Percentiles rank a stretch among this genome's conserved stretches.
These are phyloP conservation scores for Eubucco bourcierii DNA, from an alignment of 2,113 vertebrate species.

Conservation along the genomic window DNA sequence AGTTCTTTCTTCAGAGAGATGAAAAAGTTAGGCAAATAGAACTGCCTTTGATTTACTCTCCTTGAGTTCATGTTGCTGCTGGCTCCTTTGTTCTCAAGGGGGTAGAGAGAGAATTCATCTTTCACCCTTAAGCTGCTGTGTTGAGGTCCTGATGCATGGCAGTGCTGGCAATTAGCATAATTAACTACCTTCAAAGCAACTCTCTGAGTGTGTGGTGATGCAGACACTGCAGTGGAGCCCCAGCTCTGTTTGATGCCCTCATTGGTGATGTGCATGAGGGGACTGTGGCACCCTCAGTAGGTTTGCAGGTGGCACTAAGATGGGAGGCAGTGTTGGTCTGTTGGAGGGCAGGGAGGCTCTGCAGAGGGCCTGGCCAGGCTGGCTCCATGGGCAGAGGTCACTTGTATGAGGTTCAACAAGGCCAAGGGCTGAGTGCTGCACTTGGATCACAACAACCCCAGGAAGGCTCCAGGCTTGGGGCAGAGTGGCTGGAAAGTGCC, in stretches of 20 bases:
- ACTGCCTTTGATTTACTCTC: neutral
- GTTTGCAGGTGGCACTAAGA: neutral
- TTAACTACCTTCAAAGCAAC: neutral
- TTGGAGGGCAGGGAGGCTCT: neutral
- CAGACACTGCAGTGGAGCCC: neutral
- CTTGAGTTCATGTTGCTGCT: neutral
- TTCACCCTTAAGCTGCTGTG: neutral
- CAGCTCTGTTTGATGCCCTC: neutral
- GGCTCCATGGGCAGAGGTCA: neutral
- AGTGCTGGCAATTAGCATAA: fast-evolving
- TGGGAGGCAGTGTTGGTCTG: neutral
- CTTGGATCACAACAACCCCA: no score
- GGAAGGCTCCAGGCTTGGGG: no score
- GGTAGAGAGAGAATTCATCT: neutral
- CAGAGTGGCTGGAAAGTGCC: no score
- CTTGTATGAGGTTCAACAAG: no score
- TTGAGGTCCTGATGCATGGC: neutral
- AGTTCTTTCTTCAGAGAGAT: neutral
- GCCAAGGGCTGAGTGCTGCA: no score
- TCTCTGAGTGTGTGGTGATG: neutral
- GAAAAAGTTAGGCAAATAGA: neutral
- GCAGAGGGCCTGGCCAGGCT: neutral
- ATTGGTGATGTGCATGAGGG: no score
- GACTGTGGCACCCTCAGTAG: neutral
- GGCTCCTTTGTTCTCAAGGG: neutral